Conservation (phyloP, 2,888 invertebrate genomes). For the Lasiommata megera region DNA sequence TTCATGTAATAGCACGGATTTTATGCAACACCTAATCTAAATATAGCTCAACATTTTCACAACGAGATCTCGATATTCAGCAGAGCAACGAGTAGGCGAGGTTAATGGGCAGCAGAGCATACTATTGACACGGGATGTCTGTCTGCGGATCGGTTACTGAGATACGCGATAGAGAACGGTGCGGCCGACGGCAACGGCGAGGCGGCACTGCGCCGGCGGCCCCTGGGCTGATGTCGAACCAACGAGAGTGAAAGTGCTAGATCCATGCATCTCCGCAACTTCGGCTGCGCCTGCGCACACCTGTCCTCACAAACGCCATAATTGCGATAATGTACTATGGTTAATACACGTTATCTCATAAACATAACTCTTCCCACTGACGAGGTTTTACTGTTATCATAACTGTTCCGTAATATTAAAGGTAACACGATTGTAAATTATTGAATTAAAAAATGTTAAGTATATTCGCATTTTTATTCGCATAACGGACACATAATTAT, state of each 20-base stretch:
- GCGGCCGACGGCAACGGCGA: slow-evolving; percentile 65
- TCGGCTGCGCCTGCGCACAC: slow-evolving; percentile 52
- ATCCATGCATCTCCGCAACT: slow-evolving; percentile 54
- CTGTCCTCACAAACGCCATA: slow-evolving; percentile 49
- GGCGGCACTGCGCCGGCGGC: slow-evolving; percentile 60
- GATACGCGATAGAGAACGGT: slow-evolving; percentile 51
- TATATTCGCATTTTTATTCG: background rate
- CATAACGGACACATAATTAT: too few species aligned
- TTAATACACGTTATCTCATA: slow-evolving; percentile 31
- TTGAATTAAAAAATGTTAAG: slow-evolving; percentile 15
- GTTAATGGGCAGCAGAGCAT: slow-evolving; percentile 58
- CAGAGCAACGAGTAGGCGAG: slow-evolving; percentile 54
- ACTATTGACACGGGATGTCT: slow-evolving; percentile 49
- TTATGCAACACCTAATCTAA: slow-evolving; percentile 49
- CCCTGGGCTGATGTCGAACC: slow-evolving; percentile 51
- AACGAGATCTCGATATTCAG: slow-evolving; percentile 59
- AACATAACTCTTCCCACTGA: slow-evolving; percentile 30
- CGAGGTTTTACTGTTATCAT: slow-evolving; percentile 15
- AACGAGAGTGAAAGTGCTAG: slow-evolving; percentile 76
- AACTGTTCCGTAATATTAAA: slow-evolving; percentile 18
- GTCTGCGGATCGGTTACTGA: slow-evolving; percentile 46
- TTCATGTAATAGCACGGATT: slow-evolving; percentile 37
- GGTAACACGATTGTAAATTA: slow-evolving; percentile 2
- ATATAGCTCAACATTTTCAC: slow-evolving; percentile 55
- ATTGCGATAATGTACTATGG: slow-evolving; percentile 27